phyloP scores from a whole-genome alignment of 2,888 invertebrate genomes.

The Argyresthia albistria region DNA sequence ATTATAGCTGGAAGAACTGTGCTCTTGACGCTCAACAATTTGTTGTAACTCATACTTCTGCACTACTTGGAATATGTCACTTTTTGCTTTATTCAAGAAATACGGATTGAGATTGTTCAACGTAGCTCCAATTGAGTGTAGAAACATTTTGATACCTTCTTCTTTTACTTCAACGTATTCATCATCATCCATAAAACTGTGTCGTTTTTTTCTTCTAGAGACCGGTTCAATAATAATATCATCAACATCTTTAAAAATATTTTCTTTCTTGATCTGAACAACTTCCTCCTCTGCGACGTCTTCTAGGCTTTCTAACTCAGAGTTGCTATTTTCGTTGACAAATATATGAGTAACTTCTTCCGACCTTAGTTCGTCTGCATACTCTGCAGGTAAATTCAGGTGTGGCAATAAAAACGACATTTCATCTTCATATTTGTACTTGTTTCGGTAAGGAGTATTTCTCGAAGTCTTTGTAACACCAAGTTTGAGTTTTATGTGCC shows the following conservation, averaged over 20 bases:
- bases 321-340: no score
- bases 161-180: conserved; percentile 9
- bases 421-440: conserved; percentile 54
- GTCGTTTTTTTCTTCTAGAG: no score
- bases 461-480: conserved; percentile 12
- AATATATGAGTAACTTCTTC: no score
- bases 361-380: no score
- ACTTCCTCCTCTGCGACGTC: no score
- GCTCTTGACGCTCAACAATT: conserved; percentile 21
- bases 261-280: no score
- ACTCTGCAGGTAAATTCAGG: no score
- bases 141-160: conserved; percentile 49
- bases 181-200: no score
- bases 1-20: no score
- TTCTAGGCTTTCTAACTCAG: no score
- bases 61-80: conserved; percentile 58
- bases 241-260: no score
- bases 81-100: conserved; percentile 56
- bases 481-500: conserved; percentile 25
- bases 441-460: conserved; percentile 31
- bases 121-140: conserved; percentile 48
- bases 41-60: conserved; percentile 59
- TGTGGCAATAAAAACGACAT: conserved; percentile 23
- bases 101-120: conserved; percentile 48
- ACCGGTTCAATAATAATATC: no score